phyloP scores from a whole-genome alignment of 2,797 vertebrate genomes.

The Acipenser transmontanus region DNA sequence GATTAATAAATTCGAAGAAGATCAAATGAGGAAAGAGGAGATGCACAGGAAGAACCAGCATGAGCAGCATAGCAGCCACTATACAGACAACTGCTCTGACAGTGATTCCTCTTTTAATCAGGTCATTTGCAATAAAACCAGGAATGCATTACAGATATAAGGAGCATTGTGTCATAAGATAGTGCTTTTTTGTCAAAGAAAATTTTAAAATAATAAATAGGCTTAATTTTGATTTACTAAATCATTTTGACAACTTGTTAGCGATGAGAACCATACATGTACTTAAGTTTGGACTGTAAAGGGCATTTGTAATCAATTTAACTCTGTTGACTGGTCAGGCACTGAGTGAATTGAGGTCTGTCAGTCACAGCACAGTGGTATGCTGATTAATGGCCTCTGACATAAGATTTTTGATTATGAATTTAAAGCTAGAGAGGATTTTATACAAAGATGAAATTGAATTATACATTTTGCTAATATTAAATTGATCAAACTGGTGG shows the following conservation, averaged over 20 bases:
- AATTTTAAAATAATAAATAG: no score
- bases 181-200: no score
- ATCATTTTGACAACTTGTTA: no score
- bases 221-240: no score
- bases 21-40: conserved; percentile 71
- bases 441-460: neutral
- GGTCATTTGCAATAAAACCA: conserved; percentile 44
- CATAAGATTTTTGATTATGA: no score
- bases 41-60: conserved; percentile 55
- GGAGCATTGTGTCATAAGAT: no score
- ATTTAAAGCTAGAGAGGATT: no score
- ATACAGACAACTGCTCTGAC: conserved; percentile 84
- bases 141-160: no score
- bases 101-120: conserved; percentile 91
- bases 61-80: conserved; percentile 57
- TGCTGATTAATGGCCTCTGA: neutral
- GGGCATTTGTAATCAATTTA: no score
- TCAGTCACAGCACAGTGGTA: neutral
- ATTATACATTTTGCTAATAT: neutral
- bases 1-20: conserved; percentile 84
- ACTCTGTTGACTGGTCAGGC: neutral
- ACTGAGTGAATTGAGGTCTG: conserved; percentile 5
- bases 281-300: no score
- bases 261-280: no score
- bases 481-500: neutral